Evolutionary conservation across 2,113 vertebrate genomes (phyloP), one percentile per base, ranked within the genome.

Genomic region (Spea bombifrons): DNA sequence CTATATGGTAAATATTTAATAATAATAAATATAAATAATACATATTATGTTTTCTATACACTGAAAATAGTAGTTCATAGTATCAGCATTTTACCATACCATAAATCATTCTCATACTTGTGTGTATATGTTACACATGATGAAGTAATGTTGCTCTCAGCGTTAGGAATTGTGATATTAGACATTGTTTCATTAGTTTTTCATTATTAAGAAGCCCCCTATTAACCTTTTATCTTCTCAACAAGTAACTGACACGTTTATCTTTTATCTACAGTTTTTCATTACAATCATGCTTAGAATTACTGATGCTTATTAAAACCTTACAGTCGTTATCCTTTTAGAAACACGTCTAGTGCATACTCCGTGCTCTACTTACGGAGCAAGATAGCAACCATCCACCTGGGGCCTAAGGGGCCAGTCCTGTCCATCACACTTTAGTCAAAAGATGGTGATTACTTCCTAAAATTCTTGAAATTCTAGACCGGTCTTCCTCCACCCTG

Each of bases 141-240:
- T 65, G 47, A 61, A 77, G 61, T 77, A 57, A 77, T 61, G 70
- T 59, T 15, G 44, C 55, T 70, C 50, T 50, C 8, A 43, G 75
- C 52, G 7, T 43, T 47, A 69, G 5, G 57, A 77, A 70, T 50
- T 66, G 68, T 59, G 16, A 52, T 48, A 76, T 57, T 69, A 69
- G 66, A 61, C 74, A 67, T 75, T 75, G 44, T 66, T 76, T 69
- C 66, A 76, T 76, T 76, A 68, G 17, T 45, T 68, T 76, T 70
- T 70, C 57, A 77, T 77, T 77, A 77, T 53, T 61, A 15, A 44
- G 46, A 16, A 17, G 75, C 66, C 30, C 75, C 75, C 75, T 77
- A 77, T 77, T 77, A 77, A 77, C 66, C 75, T 70, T 77, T 77
- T 55, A 77, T 63, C 66, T 63, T 77, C 75, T n/a, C 45, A 77